Conservation (phyloP, 2,113 vertebrate genomes). For the Zapornia atra region DNA sequence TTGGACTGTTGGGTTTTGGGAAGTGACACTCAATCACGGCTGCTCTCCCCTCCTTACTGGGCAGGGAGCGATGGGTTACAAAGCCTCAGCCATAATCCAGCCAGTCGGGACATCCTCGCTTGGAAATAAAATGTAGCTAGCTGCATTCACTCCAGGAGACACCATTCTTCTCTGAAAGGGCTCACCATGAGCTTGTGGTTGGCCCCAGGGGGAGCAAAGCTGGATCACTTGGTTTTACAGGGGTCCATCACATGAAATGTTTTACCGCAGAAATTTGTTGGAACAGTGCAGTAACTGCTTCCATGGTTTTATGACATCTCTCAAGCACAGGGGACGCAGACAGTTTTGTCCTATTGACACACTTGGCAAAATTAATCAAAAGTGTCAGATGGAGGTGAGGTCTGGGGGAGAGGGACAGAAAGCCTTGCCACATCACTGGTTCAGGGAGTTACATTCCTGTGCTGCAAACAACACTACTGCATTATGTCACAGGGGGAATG, state of each 20-base stretch:
- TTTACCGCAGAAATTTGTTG: not conserved
- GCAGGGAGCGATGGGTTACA: rapidly evolving
- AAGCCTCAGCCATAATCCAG: not conserved
- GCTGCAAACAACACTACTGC: not conserved
- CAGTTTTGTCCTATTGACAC: not conserved
- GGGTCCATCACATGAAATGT: no score
- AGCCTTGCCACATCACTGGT: not conserved
- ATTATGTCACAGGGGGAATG: no score
- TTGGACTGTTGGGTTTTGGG: not conserved
- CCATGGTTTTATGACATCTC: not conserved
- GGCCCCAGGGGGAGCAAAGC: rapidly evolving
- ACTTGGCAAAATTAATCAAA: rapidly evolving
- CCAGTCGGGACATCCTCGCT: not conserved
- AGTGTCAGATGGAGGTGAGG: not conserved
- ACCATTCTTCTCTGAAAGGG: not conserved
- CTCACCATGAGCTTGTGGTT: not conserved
- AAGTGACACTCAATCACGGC: not conserved
- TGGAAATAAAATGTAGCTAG: not conserved
- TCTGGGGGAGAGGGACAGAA: not conserved
- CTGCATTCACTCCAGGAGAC: not conserved
- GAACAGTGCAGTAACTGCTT: not conserved
- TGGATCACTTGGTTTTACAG: not conserved
- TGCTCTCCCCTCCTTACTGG: not conserved
- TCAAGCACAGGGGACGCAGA: rapidly evolving
- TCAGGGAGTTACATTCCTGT: not conserved